Evolutionary conservation across 1,140 invertebrate species (phyloP), one percentile per base, ranked within the genome.

Genomic region (Holcopasites calliopsidis): DNA sequence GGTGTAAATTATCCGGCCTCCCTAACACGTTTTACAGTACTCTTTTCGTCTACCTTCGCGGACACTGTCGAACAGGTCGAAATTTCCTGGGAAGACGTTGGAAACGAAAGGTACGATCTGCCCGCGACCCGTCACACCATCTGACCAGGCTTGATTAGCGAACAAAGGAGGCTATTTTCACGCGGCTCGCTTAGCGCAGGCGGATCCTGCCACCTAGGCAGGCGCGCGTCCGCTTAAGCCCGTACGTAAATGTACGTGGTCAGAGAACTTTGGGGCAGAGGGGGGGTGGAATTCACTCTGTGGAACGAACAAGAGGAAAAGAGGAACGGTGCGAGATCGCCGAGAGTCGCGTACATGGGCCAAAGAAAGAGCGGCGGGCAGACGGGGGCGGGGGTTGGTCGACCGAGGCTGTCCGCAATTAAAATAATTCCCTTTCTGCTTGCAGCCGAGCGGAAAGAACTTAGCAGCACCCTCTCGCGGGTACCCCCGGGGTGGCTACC

Each of bases 351-450:
- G 74, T 58, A 68, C 74, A 71, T 50, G 69, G 61, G 60, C 47
- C 62, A 58, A 76, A 62, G 66, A 79, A 77, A 73, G 77, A 78
- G 76, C 73, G 76, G 64, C 42, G 73, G 49, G 16, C 62, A 76
- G 61, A 72, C 54, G 55, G 55, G 64, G 74, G 40, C 23, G 75
- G 52, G 76, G 88, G 79, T 86, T 88, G 89, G 90, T 89, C 87
- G 88, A 90, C 86, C 90, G 89, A 89, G 88, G 88, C 89, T 91
- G 90, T 89, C 90, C 90, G 91, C 90, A 91, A 92, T 92, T 92
- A 92, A 92, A 92, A 92, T 92, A 92, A 92, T 92, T 92, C 91
- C 90, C 91, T 92, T 91, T 92, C 91, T 91, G 90, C 77, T 81
- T 86, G 87, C 88, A 90, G 88, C 88, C 88, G 82, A 89, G 89